These are phyloP conservation scores for Hiodon alosoides DNA, from an alignment of 2,113 vertebrate genomes.

Conservation along the genomic window DNA sequence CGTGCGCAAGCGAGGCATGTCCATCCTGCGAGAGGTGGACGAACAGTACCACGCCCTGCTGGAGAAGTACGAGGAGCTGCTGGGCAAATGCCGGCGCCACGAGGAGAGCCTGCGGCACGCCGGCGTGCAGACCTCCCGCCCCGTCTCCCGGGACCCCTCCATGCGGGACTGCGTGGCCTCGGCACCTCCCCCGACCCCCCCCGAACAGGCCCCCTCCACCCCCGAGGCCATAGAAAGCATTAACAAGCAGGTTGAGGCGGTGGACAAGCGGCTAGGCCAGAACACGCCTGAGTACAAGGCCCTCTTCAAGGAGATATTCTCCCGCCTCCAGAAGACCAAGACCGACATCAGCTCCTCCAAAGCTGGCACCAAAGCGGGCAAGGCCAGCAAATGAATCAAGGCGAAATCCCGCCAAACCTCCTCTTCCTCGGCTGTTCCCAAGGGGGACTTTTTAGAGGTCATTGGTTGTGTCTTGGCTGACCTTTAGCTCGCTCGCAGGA, in stretches of 20 bases:
- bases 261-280: slow-evolving; percentile 91
- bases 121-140: slow-evolving; percentile 86
- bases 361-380: slow-evolving; percentile 59
- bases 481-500: slow-evolving; percentile 9
- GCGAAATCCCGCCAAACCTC: background rate
- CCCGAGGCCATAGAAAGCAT: slow-evolving; percentile 76
- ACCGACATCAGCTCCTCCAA: slow-evolving; percentile 79
- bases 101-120: slow-evolving; percentile 84
- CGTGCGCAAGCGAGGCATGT: slow-evolving; percentile 88
- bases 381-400: slow-evolving; percentile 47
- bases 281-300: slow-evolving; percentile 97
- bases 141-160: slow-evolving; percentile 92
- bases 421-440: background rate
- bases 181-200: slow-evolving; percentile 45
- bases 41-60: slow-evolving; percentile 96
- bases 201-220: slow-evolving; percentile 58
- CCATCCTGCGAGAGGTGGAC: slow-evolving; percentile 94
- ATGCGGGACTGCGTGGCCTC: slow-evolving; percentile 77
- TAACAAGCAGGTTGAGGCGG: slow-evolving; percentile 89
- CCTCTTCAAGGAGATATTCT: slow-evolving; percentile 98
- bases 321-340: slow-evolving; percentile 95
- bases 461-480: background rate
- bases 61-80: slow-evolving; percentile 95
- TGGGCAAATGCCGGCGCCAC: slow-evolving; percentile 87
- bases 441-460: background rate